Base-by-base conservation (phyloP, 2,888 invertebrate species). In the Ophion obscuratus region DNA sequence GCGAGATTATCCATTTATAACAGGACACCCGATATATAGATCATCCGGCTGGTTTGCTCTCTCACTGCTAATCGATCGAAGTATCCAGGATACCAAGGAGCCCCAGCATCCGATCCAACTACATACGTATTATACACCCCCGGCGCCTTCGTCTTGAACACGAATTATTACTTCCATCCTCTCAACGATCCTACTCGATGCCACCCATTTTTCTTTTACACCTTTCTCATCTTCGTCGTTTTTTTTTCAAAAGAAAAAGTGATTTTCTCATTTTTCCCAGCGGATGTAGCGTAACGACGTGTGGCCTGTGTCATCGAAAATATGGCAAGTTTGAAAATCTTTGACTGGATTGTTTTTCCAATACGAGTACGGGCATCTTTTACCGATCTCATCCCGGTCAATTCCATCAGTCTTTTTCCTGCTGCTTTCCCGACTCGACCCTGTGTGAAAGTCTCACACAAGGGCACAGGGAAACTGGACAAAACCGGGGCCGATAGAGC, bases 41-140 rank as follows among this genome's bases (percentile, higher is more conserved):
- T 68, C 62, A 67, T 74, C 57, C 76, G 78, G 77, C 59, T 77
- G 68, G 57, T 78, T 81, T 81, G 64, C 82, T 74, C 79, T 81
- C 76, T 31, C 4, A 70, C 67, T 87, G 77, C 83, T 87, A 87
- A 88, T 87, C 87, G 88, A 87, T 87, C 85, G 73, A 66, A 87
- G 75, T 82, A 83, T 85, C 80, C 78, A 76, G 80, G 59, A 31
- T 67, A 67, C 40, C 31, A 62, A 68, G 24, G 47, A 76, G 53
- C 66, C 80, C 57, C 73, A 36, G 57, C 71, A 27, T 53, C 20
- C 57, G 53, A 17, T 76, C n/a, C 53, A 53, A 66, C 47, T 66
- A 5, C 31, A 7, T 47, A 5, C 10, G 27, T 47, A 73, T 31
- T 75, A 47, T 62, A 71, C 14, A 47, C 20, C 17, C 27, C 1